Evolutionary conservation across 2,113 vertebrate genomes (phyloP).

Genomic region (Myiopsitta monachus): DNA sequence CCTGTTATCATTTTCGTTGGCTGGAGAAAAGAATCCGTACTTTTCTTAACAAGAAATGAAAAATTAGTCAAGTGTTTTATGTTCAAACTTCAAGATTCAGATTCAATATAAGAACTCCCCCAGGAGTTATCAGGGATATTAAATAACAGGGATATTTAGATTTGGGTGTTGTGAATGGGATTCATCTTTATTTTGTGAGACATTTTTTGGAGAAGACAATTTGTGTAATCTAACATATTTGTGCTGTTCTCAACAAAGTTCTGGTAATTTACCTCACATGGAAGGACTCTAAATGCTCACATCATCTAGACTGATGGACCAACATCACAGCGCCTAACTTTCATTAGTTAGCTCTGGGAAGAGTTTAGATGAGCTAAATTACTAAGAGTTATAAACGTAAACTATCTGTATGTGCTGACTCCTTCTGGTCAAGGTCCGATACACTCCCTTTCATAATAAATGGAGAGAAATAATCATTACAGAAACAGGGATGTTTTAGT

Average conservation of each 20-base stretch:
- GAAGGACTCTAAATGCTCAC: background rate
- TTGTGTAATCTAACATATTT: background rate
- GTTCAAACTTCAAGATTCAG: background rate
- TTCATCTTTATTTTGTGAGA: background rate
- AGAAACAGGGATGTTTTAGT: background rate
- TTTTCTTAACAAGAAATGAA: background rate
- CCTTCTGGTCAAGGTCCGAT: background rate
- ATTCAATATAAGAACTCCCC: background rate
- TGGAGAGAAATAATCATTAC: background rate
- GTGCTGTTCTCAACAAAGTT: background rate
- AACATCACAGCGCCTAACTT: background rate
- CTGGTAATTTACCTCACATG: background rate
- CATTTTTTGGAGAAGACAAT: background rate
- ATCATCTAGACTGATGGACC: accelerated
- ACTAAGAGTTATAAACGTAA: background rate
- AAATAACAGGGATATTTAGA: background rate
- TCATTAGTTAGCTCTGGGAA: background rate
- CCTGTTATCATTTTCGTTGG: background rate
- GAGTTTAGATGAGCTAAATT: background rate
- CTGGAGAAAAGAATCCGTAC: background rate
- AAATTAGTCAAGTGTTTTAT: background rate
- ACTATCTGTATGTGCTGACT: background rate
- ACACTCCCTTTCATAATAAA: background rate
- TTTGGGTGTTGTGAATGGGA: background rate
- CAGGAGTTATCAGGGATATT: background rate